Evolutionary conservation across 2,113 vertebrate species (phyloP).

Genomic region (Marmota flaviventris): DNA sequence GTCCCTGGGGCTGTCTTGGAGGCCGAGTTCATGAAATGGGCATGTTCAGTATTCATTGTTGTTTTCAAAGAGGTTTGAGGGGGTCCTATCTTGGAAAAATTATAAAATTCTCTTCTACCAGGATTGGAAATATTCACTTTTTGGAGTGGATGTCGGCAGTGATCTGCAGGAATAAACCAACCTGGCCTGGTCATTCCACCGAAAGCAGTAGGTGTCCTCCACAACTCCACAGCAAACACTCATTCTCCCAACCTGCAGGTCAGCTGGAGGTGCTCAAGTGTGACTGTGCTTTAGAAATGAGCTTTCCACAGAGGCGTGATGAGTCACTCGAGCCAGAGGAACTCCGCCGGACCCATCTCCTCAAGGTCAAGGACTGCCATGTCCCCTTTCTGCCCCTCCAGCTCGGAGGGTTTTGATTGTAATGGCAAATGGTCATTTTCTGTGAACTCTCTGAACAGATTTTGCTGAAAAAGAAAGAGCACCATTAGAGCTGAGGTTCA

Average conservation of each 20-base stretch:
- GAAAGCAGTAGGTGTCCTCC: fast-evolving
- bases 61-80: neutral
- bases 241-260: too few relatives aligned
- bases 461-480: neutral
- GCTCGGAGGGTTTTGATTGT: neutral
- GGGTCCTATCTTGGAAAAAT: neutral
- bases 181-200: neutral
- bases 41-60: neutral
- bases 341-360: neutral
- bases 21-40: neutral
- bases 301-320: neutral
- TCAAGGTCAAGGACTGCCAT: neutral
- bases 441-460: neutral
- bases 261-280: fast-evolving
- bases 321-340: neutral
- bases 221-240: too few relatives aligned
- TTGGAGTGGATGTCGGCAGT: neutral
- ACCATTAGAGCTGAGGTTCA: neutral
- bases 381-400: neutral
- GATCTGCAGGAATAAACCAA: neutral
- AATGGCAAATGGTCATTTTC: neutral
- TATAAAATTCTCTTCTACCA: neutral
- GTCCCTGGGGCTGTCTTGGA: fast-evolving
- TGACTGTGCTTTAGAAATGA: neutral
- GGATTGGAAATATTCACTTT: neutral